Evolutionary conservation across 2,888 invertebrate genomes (phyloP).

Genomic region (Labia minor): DNA sequence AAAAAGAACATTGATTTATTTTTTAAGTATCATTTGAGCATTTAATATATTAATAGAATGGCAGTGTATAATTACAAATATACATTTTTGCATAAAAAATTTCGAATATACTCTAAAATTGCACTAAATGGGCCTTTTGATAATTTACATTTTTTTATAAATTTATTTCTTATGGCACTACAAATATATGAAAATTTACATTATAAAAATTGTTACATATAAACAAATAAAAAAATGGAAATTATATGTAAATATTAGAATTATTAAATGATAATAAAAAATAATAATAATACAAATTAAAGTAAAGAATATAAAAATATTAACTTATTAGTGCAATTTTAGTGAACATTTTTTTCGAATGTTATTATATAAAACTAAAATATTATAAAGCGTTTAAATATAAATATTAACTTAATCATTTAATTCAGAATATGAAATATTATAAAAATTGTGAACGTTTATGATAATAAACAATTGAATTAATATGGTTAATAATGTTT

Average conservation of each 20-base stretch:
- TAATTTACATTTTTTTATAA: background rate
- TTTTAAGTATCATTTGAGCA: background rate
- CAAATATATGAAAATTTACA: background rate
- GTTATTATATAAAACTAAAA: too few relatives aligned
- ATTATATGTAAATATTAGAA: background rate
- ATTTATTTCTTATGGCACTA: background rate
- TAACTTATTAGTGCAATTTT: too few relatives aligned
- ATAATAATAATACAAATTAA: background rate
- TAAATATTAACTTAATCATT: too few relatives aligned
- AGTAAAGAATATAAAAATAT: too few relatives aligned
- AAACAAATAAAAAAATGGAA: background rate
- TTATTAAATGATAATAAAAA: background rate
- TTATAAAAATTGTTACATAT: background rate
- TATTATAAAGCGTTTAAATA: too few relatives aligned
- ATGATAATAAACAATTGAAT: too few relatives aligned
- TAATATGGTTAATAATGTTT: too few relatives aligned
- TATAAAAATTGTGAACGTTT: too few relatives aligned
- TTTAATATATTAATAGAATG: background rate
- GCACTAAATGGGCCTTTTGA: background rate
- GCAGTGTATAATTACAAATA: slow-evolving; percentile 13
- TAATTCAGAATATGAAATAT: too few relatives aligned
- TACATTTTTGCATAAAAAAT: background rate
- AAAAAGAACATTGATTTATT: background rate
- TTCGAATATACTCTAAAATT: background rate
- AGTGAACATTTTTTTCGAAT: too few relatives aligned